Conservation (phyloP, 2,797 vertebrate genomes). For the Anguilla megastoma region DNA sequence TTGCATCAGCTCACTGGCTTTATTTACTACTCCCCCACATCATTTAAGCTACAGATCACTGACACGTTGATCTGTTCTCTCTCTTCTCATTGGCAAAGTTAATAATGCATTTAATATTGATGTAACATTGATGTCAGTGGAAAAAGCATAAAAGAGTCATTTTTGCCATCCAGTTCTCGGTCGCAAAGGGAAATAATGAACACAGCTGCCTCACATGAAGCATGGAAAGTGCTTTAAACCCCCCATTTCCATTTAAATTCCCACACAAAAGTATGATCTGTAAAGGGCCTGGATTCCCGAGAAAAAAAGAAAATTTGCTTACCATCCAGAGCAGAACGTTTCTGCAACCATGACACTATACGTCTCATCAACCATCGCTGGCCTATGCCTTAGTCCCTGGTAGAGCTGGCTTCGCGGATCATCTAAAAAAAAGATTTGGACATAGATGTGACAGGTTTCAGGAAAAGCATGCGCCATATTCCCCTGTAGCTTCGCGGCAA, state of each 20-base stretch:
- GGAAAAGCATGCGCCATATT: not conserved
- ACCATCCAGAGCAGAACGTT: not conserved
- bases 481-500: not conserved
- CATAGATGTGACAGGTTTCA: constrained; percentile 12
- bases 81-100: constrained; percentile 44
- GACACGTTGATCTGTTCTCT: constrained; percentile 24
- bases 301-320: not conserved
- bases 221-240: not conserved
- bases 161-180: constrained; percentile 2
- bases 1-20: not conserved
- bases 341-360: not conserved
- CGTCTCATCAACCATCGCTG: not conserved
- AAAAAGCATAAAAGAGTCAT: constrained; percentile 39
- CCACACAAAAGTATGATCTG: not conserved
- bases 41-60: not conserved
- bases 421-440: not conserved
- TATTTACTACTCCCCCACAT: not conserved
- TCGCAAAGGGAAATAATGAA: not conserved
- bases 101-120: constrained; percentile 46
- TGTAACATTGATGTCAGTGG: constrained; percentile 42
- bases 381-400: not conserved
- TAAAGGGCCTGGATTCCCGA: not conserved
- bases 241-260: not conserved
- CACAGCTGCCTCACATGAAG: not conserved
- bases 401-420: not conserved